Conservation (phyloP, 2,888 invertebrate genomes). For the Cynaeus angustus region DNA sequence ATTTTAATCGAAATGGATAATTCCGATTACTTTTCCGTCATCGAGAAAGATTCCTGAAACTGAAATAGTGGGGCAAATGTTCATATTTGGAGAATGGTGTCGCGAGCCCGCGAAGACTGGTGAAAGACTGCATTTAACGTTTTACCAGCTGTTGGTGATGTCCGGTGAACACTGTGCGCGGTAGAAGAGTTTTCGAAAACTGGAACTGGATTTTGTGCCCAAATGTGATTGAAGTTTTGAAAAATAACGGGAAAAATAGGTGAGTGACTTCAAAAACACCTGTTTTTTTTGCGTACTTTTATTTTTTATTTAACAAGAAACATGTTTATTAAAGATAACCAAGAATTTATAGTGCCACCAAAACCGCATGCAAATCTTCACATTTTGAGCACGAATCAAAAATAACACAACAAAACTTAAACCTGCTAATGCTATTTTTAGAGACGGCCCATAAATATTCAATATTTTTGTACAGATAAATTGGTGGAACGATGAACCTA, state of each 20-base stretch:
- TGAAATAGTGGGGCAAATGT: conserved; percentile 49
- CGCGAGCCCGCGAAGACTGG: conserved; percentile 46
- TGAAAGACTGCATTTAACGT: conserved; percentile 47
- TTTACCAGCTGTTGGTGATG: conserved; percentile 46
- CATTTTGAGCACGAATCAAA: not conserved
- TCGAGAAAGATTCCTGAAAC: conserved; percentile 16
- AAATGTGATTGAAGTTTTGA: not conserved
- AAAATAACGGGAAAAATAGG: conserved; percentile 1
- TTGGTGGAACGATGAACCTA: conserved; percentile 11
- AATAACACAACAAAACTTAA: conserved; percentile 5
- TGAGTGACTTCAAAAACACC: not conserved
- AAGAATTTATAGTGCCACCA: too few relatives aligned
- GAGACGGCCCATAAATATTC: not conserved
- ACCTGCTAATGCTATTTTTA: conserved; percentile 30
- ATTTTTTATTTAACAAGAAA: too few relatives aligned
- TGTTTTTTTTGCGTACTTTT: not conserved
- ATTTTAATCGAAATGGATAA: conserved; percentile 7
- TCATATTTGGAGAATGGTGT: conserved; percentile 51
- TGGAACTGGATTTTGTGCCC: conserved; percentile 4
- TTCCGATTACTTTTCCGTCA: conserved; percentile 6
- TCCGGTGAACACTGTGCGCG: conserved; percentile 31
- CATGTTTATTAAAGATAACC: too few relatives aligned
- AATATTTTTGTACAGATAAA: conserved; percentile 2
- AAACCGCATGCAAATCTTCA: too few relatives aligned
- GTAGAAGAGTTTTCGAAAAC: conserved; percentile 6